Evolutionary conservation across 2,797 vertebrate species (phyloP), one percentile per base, ranked within the genome.

Genomic region (Babyrousa celebensis): DNA sequence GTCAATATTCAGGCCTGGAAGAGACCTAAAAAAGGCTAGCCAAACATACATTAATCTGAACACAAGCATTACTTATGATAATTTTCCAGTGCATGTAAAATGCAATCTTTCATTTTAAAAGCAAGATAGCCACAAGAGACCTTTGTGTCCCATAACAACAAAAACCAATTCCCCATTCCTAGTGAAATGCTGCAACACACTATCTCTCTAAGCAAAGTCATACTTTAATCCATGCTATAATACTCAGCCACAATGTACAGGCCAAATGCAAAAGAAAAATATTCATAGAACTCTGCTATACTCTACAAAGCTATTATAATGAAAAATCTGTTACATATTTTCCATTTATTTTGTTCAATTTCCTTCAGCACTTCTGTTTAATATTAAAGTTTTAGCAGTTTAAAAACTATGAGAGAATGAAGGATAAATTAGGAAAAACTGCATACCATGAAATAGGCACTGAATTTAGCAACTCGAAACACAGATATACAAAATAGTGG

Each of bases 401-500:
- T 91, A 52, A 86, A 88, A 94, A 89, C 29, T 86, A 72, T 17
- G 21, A 84, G 17, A 14, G 27, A 52, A 68, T 17, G 80, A 83
- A 78, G 32, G 48, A 63, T 54, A 88, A 79, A 58, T 25, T 56
- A 58, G 56, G 16, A 68, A 88, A 93, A 94, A 56, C 48, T 84
- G 21, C 20, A 52, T 52, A 56, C 4, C 14, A 83, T 52, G 32
- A 74, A 90, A 78, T 2, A 62, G 17, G 21, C 21, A 89, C 1
- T 94, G 29, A 86, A 85, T 62, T 71, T 67, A 94, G 18, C 65
- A 82, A 92, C 74, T 72, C 60, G 15, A 77, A 95, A 89, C 43
- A 89, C 1, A 80, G 27, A 78, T 60, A 62, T 48, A 70, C 20
- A 82, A 96, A 60, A 88, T 3, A 77, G 68, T 79, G n/a, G 40